phyloP scores from a whole-genome alignment of 1,140 invertebrate species.

The Drosophila lini region DNA sequence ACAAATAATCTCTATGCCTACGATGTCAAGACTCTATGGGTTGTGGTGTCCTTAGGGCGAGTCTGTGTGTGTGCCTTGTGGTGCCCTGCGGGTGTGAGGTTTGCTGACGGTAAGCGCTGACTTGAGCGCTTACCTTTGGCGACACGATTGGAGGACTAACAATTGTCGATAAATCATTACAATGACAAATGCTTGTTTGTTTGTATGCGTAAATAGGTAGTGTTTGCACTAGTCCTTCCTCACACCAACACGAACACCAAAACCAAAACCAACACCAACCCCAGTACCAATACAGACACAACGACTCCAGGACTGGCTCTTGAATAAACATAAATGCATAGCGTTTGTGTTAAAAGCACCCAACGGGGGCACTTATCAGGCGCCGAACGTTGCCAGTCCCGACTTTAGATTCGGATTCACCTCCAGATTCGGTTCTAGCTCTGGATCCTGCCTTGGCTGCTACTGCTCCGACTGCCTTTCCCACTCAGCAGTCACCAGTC shows the following conservation, averaged over 20 bases:
- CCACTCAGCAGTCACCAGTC: conserved; percentile 2
- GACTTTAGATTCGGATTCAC: conserved; percentile 21
- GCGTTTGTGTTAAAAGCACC: conserved; percentile 76
- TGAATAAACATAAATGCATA: conserved; percentile 77
- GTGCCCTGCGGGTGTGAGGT: conserved; percentile 18
- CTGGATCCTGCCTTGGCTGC: background rate
- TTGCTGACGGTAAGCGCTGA: conserved; percentile 27
- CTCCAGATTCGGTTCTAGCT: conserved; percentile 6
- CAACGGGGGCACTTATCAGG: conserved; percentile 71
- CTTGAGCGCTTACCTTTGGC: conserved; percentile 44
- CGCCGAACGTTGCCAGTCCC: conserved; percentile 30
- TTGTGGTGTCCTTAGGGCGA: background rate
- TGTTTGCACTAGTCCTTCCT: conserved; percentile 38
- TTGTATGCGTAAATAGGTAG: conserved; percentile 41
- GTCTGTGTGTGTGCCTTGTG: conserved; percentile 4
- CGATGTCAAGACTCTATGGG: background rate
- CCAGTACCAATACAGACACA: conserved; percentile 5
- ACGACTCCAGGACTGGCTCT: conserved; percentile 13
- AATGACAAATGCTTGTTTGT: conserved; percentile 58
- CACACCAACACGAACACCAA: conserved; percentile 6
- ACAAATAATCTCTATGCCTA: background rate
- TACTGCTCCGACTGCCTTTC: conserved; percentile 6
- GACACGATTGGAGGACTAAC: conserved; percentile 45
- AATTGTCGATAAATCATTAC: conserved; percentile 74
- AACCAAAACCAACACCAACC: conserved; percentile 7